Base-by-base conservation (phyloP, 2,113 vertebrate genomes). In the Stegastes partitus region DNA sequence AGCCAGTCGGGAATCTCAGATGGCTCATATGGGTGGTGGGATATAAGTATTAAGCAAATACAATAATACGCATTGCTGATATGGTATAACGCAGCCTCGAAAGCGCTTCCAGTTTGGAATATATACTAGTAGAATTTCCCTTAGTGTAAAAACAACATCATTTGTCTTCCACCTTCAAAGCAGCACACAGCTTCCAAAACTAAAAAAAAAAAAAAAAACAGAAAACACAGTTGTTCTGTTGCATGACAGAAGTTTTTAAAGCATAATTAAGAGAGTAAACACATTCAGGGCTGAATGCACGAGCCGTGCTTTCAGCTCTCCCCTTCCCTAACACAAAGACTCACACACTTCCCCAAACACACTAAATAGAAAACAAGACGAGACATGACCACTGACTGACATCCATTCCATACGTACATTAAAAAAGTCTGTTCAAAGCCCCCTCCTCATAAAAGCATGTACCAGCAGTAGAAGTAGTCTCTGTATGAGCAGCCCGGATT, bases 211-310 rank as follows among this genome's bases (percentile, higher is more conserved):
- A 31, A 44, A 11, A 22, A 11, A 70, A 59, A 25, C 1, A 1
- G 45, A 11, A 22, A 11, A 70, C 59, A 25, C 1, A 1, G 45
- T 76, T 31, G 44, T 44, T 75, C 49, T 45, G 63, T 81, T 75
- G 37, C 58, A 53, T 84, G 90, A 91, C 81, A 69, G 83, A 93
- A 15, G 12, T 45, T 91, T n/a, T 81, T 88, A 91, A 92, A 94
- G 93, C 80, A 87, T 92, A 91, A 87, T 89, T 67, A 39, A 81
- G 82, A 89, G 93, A 89, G 92, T 88, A 84, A 90, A 91, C 66
- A 87, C 72, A 78, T 92, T 94, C 82, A 91, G 59, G 70, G 63
- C 63, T 69, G 77, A 91, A 89, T n/a, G n/a, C 76, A 67, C n/a
- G 23, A 42, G 63, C 12, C n/a, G 63, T 50, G 71, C 58, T 44